Evolutionary conservation across 2,113 vertebrate genomes (phyloP).

Genomic region (Aspidoscelis tigris): DNA sequence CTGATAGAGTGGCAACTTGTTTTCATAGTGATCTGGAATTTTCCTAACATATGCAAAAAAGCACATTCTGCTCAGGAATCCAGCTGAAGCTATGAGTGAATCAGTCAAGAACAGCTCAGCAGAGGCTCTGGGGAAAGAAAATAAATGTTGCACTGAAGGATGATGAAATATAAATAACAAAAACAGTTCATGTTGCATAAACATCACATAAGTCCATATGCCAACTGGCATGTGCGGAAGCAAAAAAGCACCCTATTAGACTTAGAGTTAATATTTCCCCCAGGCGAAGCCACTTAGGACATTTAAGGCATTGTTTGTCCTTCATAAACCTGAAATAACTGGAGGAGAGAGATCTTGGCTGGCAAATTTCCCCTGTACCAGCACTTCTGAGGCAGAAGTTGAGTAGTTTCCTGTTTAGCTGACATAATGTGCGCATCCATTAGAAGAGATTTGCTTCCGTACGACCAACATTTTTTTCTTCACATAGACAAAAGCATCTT

Average conservation of each 20-base stretch:
- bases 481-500: neutral
- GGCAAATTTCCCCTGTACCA: neutral
- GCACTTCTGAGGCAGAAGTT: neutral
- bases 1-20: no score
- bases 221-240: slow-evolving; percentile 29
- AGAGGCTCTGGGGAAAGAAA: slow-evolving; percentile 59
- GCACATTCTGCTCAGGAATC: slow-evolving; percentile 43
- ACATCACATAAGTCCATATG: slow-evolving; percentile 43
- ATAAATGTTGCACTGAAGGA: slow-evolving; percentile 53
- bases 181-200: slow-evolving; percentile 37
- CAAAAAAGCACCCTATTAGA: slow-evolving; percentile 1
- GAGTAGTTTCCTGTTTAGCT: slow-evolving; percentile 39
- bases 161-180: slow-evolving; percentile 61
- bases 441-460: neutral
- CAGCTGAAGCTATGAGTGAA: slow-evolving; percentile 48
- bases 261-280: slow-evolving; percentile 23
- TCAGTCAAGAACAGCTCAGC: slow-evolving; percentile 61
- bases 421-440: slow-evolving; percentile 23
- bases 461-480: neutral
- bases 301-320: slow-evolving; percentile 37
- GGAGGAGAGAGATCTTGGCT: neutral
- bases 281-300: slow-evolving; percentile 21
- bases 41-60: neutral
- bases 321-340: slow-evolving; percentile 26
- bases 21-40: no score